phyloP scores from a whole-genome alignment of 2,888 invertebrate genomes.

The Altica lythri region DNA sequence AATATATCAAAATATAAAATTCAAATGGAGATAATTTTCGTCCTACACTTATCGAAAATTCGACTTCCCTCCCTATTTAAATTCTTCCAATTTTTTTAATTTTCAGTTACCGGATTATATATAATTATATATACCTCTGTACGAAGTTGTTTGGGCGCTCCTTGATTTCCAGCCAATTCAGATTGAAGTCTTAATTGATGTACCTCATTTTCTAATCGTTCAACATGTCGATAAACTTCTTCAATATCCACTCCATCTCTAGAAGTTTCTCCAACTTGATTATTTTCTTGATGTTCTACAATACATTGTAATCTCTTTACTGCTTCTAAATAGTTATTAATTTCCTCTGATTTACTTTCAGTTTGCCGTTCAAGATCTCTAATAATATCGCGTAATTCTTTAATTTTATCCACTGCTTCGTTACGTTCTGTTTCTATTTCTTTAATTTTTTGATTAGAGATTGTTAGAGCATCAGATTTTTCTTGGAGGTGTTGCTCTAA shows the following conservation, averaged over 20 bases:
- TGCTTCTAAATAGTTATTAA: constrained; percentile 62
- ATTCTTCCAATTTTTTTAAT: background rate
- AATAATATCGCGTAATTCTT: constrained; percentile 76
- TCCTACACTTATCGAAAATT: background rate
- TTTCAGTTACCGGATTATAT: no score
- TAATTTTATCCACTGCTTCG: constrained; percentile 76
- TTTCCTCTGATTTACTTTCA: constrained; percentile 66
- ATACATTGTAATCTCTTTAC: constrained; percentile 63
- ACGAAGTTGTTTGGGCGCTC: constrained; percentile 55
- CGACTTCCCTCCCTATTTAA: background rate
- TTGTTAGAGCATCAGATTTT: constrained; percentile 65
- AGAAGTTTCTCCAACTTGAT: constrained; percentile 53
- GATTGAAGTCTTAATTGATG: constrained; percentile 49
- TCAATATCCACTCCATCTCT: constrained; percentile 55
- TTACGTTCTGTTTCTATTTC: constrained; percentile 73
- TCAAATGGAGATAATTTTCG: no score
- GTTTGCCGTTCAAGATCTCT: constrained; percentile 76
- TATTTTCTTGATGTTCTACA: constrained; percentile 35
- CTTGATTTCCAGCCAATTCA: constrained; percentile 55
- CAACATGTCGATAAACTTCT: constrained; percentile 58
- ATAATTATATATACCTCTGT: no score
- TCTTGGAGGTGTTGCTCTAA: constrained; percentile 77
- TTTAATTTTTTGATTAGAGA: constrained; percentile 66
- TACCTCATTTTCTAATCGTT: constrained; percentile 57
- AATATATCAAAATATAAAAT: no score